phyloP scores from a whole-genome alignment of 2,888 invertebrate genomes.

The Nezara viridula region DNA sequence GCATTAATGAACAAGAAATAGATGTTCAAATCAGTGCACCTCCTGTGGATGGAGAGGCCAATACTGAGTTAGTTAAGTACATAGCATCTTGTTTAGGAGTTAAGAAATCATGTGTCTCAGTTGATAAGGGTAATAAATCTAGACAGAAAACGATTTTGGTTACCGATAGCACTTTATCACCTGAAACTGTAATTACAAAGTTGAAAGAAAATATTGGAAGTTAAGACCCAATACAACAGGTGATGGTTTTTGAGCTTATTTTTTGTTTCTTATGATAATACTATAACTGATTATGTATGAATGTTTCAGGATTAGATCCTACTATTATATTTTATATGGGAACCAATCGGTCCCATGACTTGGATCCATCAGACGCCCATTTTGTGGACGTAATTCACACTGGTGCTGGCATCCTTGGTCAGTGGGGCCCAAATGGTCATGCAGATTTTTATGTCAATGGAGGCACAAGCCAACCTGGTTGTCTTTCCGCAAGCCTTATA shows the following conservation, averaged over 20 bases:
- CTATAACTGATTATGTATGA: neutral
- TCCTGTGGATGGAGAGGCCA: slow-evolving; percentile 87
- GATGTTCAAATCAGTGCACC: slow-evolving; percentile 85
- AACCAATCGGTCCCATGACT: slow-evolving; percentile 82
- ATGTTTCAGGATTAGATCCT: slow-evolving; percentile 80
- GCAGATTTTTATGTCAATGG: slow-evolving; percentile 92
- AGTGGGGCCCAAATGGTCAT: slow-evolving; percentile 91
- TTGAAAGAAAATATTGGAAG: slow-evolving; percentile 67
- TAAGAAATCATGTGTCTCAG: slow-evolving; percentile 78
- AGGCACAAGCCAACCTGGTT: slow-evolving; percentile 89
- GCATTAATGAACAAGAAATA: slow-evolving; percentile 76
- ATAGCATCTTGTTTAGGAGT: slow-evolving; percentile 78
- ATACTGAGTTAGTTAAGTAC: slow-evolving; percentile 81
- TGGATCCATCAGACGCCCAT: slow-evolving; percentile 84
- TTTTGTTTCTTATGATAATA: neutral
- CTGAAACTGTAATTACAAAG: slow-evolving; percentile 70
- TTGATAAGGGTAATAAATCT: slow-evolving; percentile 73
- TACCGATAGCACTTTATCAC: slow-evolving; percentile 70
- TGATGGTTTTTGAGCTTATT: neutral
- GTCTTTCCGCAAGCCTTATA: slow-evolving; percentile 84
- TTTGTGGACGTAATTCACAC: slow-evolving; percentile 89
- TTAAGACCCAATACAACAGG: neutral
- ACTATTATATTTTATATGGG: slow-evolving; percentile 90
- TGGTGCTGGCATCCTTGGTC: slow-evolving; percentile 88
- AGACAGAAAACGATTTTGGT: slow-evolving; percentile 74